A percentile compares a stretch with the other conserved stretches of the same genome.
These are phyloP conservation scores for Procambarus clarkii DNA, from an alignment of 1,140 invertebrate species.

Conservation along the genomic window DNA sequence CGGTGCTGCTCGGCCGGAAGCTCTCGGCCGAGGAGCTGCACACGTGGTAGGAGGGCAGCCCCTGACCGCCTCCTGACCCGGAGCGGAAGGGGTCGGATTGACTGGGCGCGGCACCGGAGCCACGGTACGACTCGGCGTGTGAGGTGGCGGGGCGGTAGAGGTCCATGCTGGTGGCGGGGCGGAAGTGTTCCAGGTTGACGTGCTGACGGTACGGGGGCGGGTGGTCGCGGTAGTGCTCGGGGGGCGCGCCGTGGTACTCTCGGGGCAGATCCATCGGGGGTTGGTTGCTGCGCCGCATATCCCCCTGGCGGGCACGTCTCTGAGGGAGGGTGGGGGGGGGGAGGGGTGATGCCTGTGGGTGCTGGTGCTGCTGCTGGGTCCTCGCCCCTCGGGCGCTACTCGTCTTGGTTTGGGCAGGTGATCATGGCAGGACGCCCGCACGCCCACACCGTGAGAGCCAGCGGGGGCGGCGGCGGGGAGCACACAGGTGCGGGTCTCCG, in stretches of 20 bases:
- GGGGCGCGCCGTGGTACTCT: slow-evolving; percentile 64
- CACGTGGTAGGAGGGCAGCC: slow-evolving; percentile 68
- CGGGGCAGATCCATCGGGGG: slow-evolving; percentile 53
- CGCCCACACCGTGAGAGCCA: slow-evolving; percentile 34
- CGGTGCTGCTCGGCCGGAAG: slow-evolving; percentile 55
- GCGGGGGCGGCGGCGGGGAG: slow-evolving; percentile 51
- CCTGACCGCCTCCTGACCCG: slow-evolving; percentile 34
- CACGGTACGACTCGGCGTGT: slow-evolving; percentile 49
- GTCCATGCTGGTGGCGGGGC: slow-evolving; percentile 68
- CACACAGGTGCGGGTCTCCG: slow-evolving; percentile 60
- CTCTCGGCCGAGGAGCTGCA: slow-evolving; percentile 54
- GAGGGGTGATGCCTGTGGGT: background rate
- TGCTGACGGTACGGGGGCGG: slow-evolving; percentile 67
- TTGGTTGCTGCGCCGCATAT: slow-evolving; percentile 54
- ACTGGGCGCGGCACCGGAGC: slow-evolving; percentile 35
- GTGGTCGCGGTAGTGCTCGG: slow-evolving; percentile 64
- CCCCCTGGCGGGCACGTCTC: background rate
- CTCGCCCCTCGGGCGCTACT: slow-evolving; percentile 12
- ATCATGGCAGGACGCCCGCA: slow-evolving; percentile 57
- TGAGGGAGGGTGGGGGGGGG: too few species aligned
- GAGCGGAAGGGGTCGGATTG: slow-evolving; percentile 60
- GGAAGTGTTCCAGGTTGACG: slow-evolving; percentile 70
- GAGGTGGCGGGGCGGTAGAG: slow-evolving; percentile 61
- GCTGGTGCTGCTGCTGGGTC: slow-evolving; percentile 24
- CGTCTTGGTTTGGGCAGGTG: slow-evolving; percentile 13